phyloP scores from a whole-genome alignment of 2,113 vertebrate species.

The Dinomys branickii region DNA sequence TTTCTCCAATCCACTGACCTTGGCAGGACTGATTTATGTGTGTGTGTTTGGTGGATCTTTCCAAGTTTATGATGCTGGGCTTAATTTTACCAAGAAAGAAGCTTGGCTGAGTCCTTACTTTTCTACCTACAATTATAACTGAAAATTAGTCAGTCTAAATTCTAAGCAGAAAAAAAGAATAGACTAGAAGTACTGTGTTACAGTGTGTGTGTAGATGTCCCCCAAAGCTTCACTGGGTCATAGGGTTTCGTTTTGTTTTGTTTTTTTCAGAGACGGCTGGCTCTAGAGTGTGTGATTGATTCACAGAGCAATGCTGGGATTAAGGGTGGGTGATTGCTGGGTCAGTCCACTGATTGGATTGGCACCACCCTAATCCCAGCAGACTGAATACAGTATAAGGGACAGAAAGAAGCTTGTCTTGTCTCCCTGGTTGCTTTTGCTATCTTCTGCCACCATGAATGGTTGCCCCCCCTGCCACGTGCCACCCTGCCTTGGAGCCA shows the following conservation, averaged over 20 bases:
- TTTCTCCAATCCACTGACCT: not conserved
- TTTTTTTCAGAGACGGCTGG: too few species aligned
- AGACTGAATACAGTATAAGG: not conserved
- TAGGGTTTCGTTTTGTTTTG: too few species aligned
- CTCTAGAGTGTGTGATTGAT: too few species aligned
- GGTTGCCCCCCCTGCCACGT: not conserved
- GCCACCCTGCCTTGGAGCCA: not conserved
- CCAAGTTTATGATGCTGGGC: not conserved
- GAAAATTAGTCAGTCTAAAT: not conserved
- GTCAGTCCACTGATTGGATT: not conserved
- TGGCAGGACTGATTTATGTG: not conserved
- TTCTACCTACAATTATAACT: not conserved
- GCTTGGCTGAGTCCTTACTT: not conserved
- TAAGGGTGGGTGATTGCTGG: not conserved
- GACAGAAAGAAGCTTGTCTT: not conserved
- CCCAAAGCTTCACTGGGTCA: not conserved
- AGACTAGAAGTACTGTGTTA: not conserved
- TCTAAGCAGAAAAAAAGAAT: not conserved
- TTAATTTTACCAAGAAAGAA: conserved; percentile 1
- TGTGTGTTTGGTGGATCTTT: not conserved
- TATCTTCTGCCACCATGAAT: not conserved
- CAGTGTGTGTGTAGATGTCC: not conserved
- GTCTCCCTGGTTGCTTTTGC: not conserved
- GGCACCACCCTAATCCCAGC: not conserved
- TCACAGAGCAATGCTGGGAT: not conserved